Percentiles rank a stretch among this genome's conserved stretches.
Conservation (phyloP, 2,888 invertebrate species). For the Asteroscopus sphinx region DNA sequence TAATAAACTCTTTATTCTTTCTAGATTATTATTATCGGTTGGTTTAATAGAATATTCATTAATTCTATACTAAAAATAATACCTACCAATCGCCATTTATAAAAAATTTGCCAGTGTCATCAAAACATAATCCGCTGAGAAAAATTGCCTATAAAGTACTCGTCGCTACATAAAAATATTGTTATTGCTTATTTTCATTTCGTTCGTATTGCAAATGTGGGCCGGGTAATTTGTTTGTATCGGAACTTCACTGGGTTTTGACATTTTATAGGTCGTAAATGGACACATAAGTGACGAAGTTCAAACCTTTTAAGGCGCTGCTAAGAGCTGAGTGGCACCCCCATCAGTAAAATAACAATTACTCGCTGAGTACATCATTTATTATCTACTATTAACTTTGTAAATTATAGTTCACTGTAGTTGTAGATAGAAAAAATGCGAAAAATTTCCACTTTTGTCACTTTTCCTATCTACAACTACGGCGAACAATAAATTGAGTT, state of each 20-base stretch:
- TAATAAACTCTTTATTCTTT: not conserved
- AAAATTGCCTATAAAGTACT: slow-evolving; percentile 51
- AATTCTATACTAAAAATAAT: not conserved
- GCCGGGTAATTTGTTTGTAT: slow-evolving; percentile 43
- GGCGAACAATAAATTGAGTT: too few relatives aligned
- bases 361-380: too few relatives aligned
- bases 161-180: slow-evolving; percentile 50
- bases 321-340: too few relatives aligned
- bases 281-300: slow-evolving; percentile 35
- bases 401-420: too few relatives aligned
- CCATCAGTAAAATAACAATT: too few relatives aligned
- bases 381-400: too few relatives aligned
- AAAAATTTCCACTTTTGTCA: too few relatives aligned
- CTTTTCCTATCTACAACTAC: too few relatives aligned
- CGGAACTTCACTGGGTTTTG: slow-evolving; percentile 37
- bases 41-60: not conserved
- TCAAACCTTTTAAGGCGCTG: slow-evolving; percentile 43
- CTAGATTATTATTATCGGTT: not conserved
- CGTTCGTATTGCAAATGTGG: slow-evolving; percentile 36
- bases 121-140: slow-evolving; percentile 33
- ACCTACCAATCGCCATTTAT: slow-evolving; percentile 21
- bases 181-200: slow-evolving; percentile 55
- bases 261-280: slow-evolving; percentile 44
- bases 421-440: too few relatives aligned
- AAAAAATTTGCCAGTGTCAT: slow-evolving; percentile 27